Conservation (phyloP, 2,888 invertebrate genomes). For the Sesia bembeciformis region DNA sequence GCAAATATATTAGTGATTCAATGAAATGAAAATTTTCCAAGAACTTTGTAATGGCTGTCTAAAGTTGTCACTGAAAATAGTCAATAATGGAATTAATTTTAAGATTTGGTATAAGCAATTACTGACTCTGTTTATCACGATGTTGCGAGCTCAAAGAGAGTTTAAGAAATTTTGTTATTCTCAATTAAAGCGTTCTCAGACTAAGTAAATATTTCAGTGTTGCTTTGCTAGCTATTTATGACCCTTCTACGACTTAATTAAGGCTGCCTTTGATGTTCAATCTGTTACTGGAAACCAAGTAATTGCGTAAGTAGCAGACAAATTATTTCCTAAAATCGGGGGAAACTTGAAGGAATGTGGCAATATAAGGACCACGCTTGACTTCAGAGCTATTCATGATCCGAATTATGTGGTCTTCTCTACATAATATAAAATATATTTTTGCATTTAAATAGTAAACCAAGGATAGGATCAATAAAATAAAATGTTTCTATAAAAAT, state of each 20-base stretch:
- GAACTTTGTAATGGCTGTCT: no score
- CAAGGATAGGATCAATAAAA: no score
- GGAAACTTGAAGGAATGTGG: neutral
- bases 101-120: slow-evolving; percentile 7
- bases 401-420: no score
- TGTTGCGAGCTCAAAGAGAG: slow-evolving; percentile 38
- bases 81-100: neutral
- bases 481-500: no score
- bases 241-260: slow-evolving; percentile 63
- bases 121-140: slow-evolving; percentile 26
- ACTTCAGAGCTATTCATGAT: neutral
- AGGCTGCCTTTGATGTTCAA: slow-evolving; percentile 68
- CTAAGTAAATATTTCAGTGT: slow-evolving; percentile 62
- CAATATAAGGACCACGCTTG: neutral
- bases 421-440: no score
- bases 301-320: slow-evolving; percentile 39
- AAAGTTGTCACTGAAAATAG: no score
- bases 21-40: no score
- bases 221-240: slow-evolving; percentile 60
- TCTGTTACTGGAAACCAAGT: slow-evolving; percentile 59
- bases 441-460: no score
- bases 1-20: no score
- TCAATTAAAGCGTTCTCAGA: slow-evolving; percentile 59
- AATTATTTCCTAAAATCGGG: neutral
- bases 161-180: slow-evolving; percentile 50